Evolutionary conservation across 2,888 invertebrate species (phyloP), one percentile per base, ranked within the genome.

Genomic region (Leucophenga montana): DNA sequence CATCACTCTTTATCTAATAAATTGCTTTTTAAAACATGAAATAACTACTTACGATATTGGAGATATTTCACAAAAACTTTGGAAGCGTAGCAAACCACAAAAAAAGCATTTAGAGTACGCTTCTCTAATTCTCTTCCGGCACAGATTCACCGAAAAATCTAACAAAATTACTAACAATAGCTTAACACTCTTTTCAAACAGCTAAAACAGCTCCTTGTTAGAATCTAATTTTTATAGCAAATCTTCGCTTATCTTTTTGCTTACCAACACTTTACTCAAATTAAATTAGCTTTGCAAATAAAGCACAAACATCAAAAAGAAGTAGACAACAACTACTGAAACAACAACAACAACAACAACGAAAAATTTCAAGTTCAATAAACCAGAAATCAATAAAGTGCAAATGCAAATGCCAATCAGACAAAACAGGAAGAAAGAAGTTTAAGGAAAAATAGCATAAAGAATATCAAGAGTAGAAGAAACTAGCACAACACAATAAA

Each of bases 301-400:
- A 33, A 31, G 48, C 31, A 50, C 14, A 64, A 57, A 18, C 48
- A 9, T 14, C 27, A 27, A 27, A 2, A 27, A 57, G 46, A 20
- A 48, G 31, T n/a, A n/a, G n/a, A n/a, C n/a, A n/a, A 65, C 14
- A 9, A 14, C 13, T 8, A 59, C 22, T 59, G 44, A 67, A 31
- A 31, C n/a, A n/a, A n/a, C n/a, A n/a, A n/a, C n/a, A n/a, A n/a
- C n/a, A n/a, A n/a, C n/a, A n/a, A n/a, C n/a, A n/a, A n/a, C n/a
- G 33, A 18, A n/a, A 53, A 54, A n/a, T 39, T 54, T 57, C 22
- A 16, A 67, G 57, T 57, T 59, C 53, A 62, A 68, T 59, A 68
- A 68, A 62, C 6, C 39, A 62, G 54, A 68, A 68, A 68, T 68
- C 68, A 68, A 68, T 68, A 68, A 62, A 44, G 22, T 46, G n/a